Percentiles rank a stretch among this genome's conserved stretches.
These are phyloP conservation scores for Hyperoplus lanceolatus DNA, from an alignment of 2,797 vertebrate genomes.

Conservation along the genomic window DNA sequence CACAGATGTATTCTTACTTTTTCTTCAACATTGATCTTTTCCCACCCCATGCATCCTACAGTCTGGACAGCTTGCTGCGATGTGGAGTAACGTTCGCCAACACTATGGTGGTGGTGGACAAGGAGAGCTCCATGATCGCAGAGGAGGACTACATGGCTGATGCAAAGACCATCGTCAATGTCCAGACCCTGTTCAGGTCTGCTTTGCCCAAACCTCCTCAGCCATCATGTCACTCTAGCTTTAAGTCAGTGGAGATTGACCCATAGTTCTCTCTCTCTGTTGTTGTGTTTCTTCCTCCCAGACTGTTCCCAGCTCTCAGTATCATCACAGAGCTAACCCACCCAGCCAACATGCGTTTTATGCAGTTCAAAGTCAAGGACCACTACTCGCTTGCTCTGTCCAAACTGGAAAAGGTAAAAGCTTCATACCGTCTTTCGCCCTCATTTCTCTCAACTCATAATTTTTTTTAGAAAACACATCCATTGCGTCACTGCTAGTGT, in stretches of 20 bases:
- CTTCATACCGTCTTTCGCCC: not conserved
- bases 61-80: slow-evolving; percentile 88
- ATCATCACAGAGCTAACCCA: slow-evolving; percentile 91
- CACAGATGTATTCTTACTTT: slow-evolving; percentile 6
- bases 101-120: slow-evolving; percentile 91
- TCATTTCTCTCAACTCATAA: not conserved
- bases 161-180: slow-evolving; percentile 90
- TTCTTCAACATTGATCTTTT: not conserved
- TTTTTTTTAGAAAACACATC: slow-evolving; percentile 11
- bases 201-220: slow-evolving; percentile 5
- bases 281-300: slow-evolving; percentile 49
- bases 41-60: slow-evolving; percentile 37
- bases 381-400: slow-evolving; percentile 89
- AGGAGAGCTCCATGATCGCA: slow-evolving; percentile 91
- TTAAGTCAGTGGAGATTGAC: not conserved
- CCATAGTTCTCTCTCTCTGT: slow-evolving; percentile 1
- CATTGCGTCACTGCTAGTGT: not conserved
- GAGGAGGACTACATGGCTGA: slow-evolving; percentile 93
- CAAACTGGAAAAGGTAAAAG: slow-evolving; percentile 89
- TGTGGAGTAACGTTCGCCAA: slow-evolving; percentile 89
- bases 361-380: slow-evolving; percentile 92
- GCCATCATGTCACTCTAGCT: not conserved
- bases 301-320: slow-evolving; percentile 88
- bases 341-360: slow-evolving; percentile 92
- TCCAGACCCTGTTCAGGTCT: slow-evolving; percentile 90